A percentile compares a stretch with the other conserved stretches of the same genome.
Evolutionary conservation across 2,888 invertebrate genomes (phyloP).

Genomic region (Clanis bilineata): DNA sequence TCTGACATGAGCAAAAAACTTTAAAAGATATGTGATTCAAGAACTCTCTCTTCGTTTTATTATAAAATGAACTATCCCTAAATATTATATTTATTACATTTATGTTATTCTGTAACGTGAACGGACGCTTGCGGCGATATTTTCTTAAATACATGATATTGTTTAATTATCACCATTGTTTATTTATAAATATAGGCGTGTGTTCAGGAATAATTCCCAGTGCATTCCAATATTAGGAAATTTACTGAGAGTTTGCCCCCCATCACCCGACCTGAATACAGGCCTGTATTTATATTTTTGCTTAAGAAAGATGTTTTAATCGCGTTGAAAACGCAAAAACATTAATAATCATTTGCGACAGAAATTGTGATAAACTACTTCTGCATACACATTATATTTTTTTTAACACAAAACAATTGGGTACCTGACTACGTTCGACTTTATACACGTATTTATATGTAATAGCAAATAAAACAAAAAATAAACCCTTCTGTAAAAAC

Average conservation of each 20-base stretch:
- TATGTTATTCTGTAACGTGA: background rate
- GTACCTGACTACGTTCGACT: too few relatives aligned
- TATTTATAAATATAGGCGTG: background rate
- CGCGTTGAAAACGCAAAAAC: background rate
- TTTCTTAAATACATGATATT: slow-evolving; percentile 16
- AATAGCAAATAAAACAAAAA: too few relatives aligned
- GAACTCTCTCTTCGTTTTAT: background rate
- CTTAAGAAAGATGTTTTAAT: slow-evolving; percentile 16
- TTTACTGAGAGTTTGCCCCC: background rate
- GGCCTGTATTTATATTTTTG: slow-evolving; percentile 11
- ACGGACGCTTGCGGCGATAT: background rate
- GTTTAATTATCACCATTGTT: slow-evolving; percentile 12
- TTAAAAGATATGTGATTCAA: slow-evolving; percentile 17
- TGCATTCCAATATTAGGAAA: background rate
- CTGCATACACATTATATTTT: slow-evolving; percentile 17
- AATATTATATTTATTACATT: background rate
- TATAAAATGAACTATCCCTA: background rate
- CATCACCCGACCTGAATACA: background rate
- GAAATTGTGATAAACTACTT: background rate
- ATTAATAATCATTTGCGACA: background rate
- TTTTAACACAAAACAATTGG: slow-evolving; percentile 17
- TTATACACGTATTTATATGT: too few relatives aligned
- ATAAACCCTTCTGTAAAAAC: too few relatives aligned
- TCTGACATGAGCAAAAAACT: slow-evolving; percentile 16
- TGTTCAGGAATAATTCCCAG: background rate